These are phyloP conservation scores for Odontamblyopus rebecca DNA, from an alignment of 2,797 vertebrate species.

Conservation along the genomic window DNA sequence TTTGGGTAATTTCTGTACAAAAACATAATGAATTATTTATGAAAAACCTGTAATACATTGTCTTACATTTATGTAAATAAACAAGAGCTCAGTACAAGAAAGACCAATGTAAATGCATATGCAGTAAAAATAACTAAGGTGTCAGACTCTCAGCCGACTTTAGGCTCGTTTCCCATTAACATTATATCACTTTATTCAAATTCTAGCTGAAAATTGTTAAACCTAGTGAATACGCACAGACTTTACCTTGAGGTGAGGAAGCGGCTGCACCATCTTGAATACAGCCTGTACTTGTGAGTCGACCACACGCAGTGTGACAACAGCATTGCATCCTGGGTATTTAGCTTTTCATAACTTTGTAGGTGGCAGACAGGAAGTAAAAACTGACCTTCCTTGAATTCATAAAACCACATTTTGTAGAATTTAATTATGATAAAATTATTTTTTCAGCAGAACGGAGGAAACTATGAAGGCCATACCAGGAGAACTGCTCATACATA, in stretches of 20 bases:
- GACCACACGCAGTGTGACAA: background rate
- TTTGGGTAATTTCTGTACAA: too few relatives aligned
- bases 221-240: background rate
- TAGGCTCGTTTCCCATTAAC: background rate
- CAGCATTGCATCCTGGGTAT: constrained; percentile 37
- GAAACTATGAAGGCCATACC: constrained; percentile 33
- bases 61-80: too few relatives aligned
- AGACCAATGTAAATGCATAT: too few relatives aligned
- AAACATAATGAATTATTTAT: too few relatives aligned
- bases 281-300: constrained; percentile 2
- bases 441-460: constrained; percentile 43
- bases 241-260: constrained; percentile 1
- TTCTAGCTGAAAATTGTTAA: background rate
- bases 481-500: constrained; percentile 51
- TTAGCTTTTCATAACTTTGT: constrained; percentile 33
- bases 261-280: constrained; percentile 18
- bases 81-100: too few relatives aligned
- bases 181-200: background rate
- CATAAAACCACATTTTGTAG: constrained; percentile 44
- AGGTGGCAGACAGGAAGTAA: constrained; percentile 25
- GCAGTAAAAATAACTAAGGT: too few relatives aligned
- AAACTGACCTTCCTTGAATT: constrained; percentile 18
- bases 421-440: constrained; percentile 38
- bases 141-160: background rate
- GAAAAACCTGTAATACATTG: too few relatives aligned